These are phyloP conservation scores for Alethe diademata DNA, from an alignment of 2,113 vertebrate genomes.

Conservation along the genomic window DNA sequence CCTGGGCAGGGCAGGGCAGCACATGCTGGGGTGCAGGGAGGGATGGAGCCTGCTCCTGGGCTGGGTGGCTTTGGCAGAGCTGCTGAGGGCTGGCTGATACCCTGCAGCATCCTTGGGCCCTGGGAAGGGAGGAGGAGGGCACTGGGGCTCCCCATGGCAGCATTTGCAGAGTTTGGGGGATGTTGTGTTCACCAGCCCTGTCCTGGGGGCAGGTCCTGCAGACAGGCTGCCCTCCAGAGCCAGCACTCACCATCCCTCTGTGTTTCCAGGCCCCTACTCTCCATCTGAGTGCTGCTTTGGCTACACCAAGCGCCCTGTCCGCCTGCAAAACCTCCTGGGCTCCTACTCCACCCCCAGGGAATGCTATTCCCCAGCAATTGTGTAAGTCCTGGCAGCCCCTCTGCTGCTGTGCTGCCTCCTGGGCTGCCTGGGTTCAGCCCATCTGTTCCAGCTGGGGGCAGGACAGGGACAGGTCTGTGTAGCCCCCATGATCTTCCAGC, in stretches of 20 bases:
- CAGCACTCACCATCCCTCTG: rapidly evolving
- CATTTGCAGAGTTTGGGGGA: background rate
- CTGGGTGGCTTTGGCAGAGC: background rate
- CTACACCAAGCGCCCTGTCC: rapidly evolving
- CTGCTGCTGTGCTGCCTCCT: background rate
- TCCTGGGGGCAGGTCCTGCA: too few relatives aligned
- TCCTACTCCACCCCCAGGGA: background rate
- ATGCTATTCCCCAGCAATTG: background rate
- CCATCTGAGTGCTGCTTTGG: background rate
- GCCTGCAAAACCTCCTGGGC: rapidly evolving
- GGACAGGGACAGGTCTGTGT: background rate
- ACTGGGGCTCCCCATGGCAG: background rate
- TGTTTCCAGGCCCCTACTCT: background rate
- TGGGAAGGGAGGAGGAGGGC: background rate
- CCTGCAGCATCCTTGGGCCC: background rate
- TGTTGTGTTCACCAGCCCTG: background rate
- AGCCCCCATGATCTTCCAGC: background rate
- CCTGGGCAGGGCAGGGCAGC: background rate
- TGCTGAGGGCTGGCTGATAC: background rate
- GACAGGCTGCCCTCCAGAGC: background rate
- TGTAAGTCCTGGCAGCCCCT: constrained; percentile 2
- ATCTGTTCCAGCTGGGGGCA: background rate
- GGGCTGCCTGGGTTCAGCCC: rapidly evolving
- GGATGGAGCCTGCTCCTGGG: background rate
- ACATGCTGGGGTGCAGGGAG: background rate